Evolutionary conservation across 2,888 invertebrate genomes (phyloP), one percentile per base, ranked within the genome.

Genomic region (Laothoe populi): DNA sequence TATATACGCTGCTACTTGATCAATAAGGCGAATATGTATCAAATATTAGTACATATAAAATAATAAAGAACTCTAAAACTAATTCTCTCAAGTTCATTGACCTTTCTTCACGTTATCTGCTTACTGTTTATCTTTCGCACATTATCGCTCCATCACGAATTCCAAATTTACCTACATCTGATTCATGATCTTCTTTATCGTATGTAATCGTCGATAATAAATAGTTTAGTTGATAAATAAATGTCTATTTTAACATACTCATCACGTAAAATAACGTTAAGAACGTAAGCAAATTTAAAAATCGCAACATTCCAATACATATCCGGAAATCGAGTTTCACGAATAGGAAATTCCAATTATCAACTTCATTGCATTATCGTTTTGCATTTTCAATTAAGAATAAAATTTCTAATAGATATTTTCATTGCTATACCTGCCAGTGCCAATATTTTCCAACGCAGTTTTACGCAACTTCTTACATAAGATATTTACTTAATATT

Each of bases 91-190:
- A 19, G 44, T 44, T 44, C 44, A 44, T 19, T 44, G 19, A 44
- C 16, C 16, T 44, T 19, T 44, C 7, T 16, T 44, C 42, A 44
- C 42, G 42, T 44, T 44, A 44, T 44, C 42, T 44, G 16, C 16
- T 44, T 44, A 19, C 16, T 44, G 42, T 7, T 44, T 16, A 44
- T 44, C 16, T 44, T 44, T 44, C 16, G 42, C 19, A 16, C 42
- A 44, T 44, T 44, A 44, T 44, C 42, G 42, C 42, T 44, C 42
- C 16, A 44, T 44, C 42, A 44, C 42, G 42, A 44, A 8, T 35
- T 35, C 16, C 8, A 44, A 8, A 16, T 19, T 44, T 19, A 4
- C 16, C 16, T 44, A 13, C 40, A n/a, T n/a, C 8, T 11, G 16
- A 44, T 44, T 44, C 42, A 44, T 16, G 42, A 8, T 35, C 35